Evolutionary conservation across 1,140 invertebrate species (phyloP), one percentile per base, ranked within the genome.

Genomic region (Palaemon carinicauda): DNA sequence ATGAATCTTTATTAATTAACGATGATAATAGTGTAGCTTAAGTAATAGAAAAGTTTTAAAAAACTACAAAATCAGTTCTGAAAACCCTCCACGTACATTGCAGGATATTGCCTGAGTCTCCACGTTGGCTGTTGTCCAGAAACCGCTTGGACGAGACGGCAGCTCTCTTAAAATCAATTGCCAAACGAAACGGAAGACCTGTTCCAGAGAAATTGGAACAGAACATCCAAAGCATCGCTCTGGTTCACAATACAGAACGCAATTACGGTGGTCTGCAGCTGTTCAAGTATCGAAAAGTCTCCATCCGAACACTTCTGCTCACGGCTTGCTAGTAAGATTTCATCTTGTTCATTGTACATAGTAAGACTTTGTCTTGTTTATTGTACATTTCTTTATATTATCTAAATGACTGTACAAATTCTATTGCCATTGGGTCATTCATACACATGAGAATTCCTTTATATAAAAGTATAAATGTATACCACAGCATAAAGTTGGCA

Each of bases 81-180:
- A n/a, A n/a, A 17, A n/a, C 15, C 24, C 31, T 17, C 9, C 24
- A 21, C 41, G 33, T 27, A 14, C 19, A 9, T 29, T 1, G 12
- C 69, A 89, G 89, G 89, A 3, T 86, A 9, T 79, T 89, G 10
- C 89, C 89, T 10, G 89, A 89, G 77, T 89, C 89, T 21, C 89
- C 89, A 3, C 69, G 89, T 7, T 89, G 89, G 89, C 78, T 89
- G 7, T 80, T 89, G 73, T 89, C 88, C 14, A 33, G 86, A 3
- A 65, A 75, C 19, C 74, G 82, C 14, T 27, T 82, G 9, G 77
- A 87, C 1, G 75, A 87, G 31, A 84, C 88, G n/a, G 75, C 85
- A 15, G 7, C 51, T 21, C 74, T 83, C 17, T 33, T 89, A 9
- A 21, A 27, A 19, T 82, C 50, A 15, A 89, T 89, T 7, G 89